Percentiles rank a stretch among this genome's conserved stretches.
Evolutionary conservation across 37 sponge, comb jelly and placozoan genomes (phyloP).

Genomic region (Theonella swinhoei): DNA sequence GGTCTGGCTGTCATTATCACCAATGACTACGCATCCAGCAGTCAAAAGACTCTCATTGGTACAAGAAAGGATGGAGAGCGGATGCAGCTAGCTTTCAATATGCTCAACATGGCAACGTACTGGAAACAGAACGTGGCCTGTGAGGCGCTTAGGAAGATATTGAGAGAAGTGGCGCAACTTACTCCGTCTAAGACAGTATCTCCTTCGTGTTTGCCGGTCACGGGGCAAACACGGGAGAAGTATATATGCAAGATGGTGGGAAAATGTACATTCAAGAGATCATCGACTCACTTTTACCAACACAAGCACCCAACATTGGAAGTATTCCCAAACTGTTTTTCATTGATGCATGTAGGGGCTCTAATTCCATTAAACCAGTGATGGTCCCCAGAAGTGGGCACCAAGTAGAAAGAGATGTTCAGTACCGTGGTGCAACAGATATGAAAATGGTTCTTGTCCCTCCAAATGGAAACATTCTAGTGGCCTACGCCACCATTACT

Average conservation of each 20-base stretch:
- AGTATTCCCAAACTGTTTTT: constrained; percentile 46
- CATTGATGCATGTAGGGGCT: constrained; percentile 67
- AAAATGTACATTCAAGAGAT: constrained; percentile 11
- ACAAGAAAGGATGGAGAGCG: constrained; percentile 2
- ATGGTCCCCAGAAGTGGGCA: constrained; percentile 7
- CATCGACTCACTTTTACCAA: constrained; percentile 16
- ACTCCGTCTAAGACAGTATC: neutral
- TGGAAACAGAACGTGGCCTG: constrained; percentile 4
- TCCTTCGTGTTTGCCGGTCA: constrained; percentile 52
- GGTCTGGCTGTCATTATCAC: constrained; percentile 48
- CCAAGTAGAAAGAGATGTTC: neutral
- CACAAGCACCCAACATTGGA: neutral
- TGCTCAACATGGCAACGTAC: neutral
- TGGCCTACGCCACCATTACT: constrained; percentile 51
- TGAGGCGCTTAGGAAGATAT: neutral
- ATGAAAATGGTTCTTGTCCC: neutral
- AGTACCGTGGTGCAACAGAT: neutral
- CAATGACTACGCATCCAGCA: constrained; percentile 22
- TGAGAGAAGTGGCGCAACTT: constrained; percentile 7
- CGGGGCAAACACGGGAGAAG: neutral
- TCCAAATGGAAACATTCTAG: constrained; percentile 17
- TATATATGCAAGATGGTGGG: constrained; percentile 27
- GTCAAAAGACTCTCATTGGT: neutral
- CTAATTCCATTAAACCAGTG: neutral
- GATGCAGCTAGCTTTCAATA: neutral